Base-by-base conservation (phyloP, 2,888 invertebrate genomes). In the Platycnemis pennipes region DNA sequence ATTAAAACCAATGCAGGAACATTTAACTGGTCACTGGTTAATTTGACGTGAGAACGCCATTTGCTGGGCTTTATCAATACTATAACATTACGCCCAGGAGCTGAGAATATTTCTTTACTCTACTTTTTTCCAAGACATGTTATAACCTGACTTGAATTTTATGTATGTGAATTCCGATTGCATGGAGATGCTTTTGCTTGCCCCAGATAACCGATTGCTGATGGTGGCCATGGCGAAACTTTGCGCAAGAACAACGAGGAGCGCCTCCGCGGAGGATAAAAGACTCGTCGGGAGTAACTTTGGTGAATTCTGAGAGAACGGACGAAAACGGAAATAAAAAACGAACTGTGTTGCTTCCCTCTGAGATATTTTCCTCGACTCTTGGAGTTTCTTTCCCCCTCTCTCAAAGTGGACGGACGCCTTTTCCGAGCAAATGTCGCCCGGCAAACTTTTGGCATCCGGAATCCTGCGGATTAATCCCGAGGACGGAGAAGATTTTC, bases 371-470 rank as follows among this genome's bases (percentile, higher is more conserved):
- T 77, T 77, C 37, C 77, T 77, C 31, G 37, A 2, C 2, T n/a
- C 37, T 16, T 16, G 2, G 77, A 77, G 13, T 77, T 77, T 77
- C 37, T 37, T 11, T 26, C 2, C 37, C 77, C 77, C n/a, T n/a
- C 5, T 26, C 63, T n/a, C 63, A 8, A 22, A 77, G 77, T 3
- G 77, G 77, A 13, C 37, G 77, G 13, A 77, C 31, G 31, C 37
- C 37, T 77, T n/a, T n/a, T n/a, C 31, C 37, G 31, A 77, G 13
- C 11, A 77, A 77, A 77, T 77, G 37, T 4, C 77, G 77, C 77
- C 16, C 77, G 37, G 77, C 77, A 37, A 77, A 77, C 77, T 77
- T 77, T 77, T 77, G 77, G 77, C 77, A 77, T 77, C 77, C 77
- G 77, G 77, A 77, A 37, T 77, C 37, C 77, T 77, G 37, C 31